Evolutionary conservation across 1,140 invertebrate species (phyloP).

Genomic region (Matsumurasca onukii): DNA sequence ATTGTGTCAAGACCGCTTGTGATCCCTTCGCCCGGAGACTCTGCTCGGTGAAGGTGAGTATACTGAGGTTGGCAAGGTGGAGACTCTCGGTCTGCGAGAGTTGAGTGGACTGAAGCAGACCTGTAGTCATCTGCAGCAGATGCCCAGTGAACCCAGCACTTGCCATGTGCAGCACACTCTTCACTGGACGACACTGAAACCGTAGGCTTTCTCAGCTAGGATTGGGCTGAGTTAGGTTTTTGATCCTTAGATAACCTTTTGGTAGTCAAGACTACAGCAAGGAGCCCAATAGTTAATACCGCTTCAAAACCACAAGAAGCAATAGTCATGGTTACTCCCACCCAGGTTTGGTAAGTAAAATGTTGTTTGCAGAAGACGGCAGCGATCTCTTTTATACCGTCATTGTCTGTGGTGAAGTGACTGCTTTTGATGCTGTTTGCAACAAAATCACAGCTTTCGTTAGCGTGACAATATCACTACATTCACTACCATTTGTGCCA

Average conservation of each 20-base stretch:
- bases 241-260: not conserved
- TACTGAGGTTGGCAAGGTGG: conserved; percentile 66
- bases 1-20: conserved; percentile 45
- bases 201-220: not conserved
- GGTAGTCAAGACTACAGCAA: not conserved
- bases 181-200: conserved; percentile 5
- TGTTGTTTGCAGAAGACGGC: too few species aligned
- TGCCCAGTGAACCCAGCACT: conserved; percentile 22
- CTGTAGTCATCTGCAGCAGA: conserved; percentile 46
- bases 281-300: not conserved
- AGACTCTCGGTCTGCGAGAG: conserved; percentile 61
- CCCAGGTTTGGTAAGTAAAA: not conserved
- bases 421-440: too few species aligned
- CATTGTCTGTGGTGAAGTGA: too few species aligned
- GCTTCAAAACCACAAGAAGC: not conserved
- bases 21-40: conserved; percentile 48
- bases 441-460: too few species aligned
- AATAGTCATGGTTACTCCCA: not conserved
- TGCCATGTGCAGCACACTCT: conserved; percentile 23
- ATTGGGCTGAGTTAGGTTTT: not conserved
- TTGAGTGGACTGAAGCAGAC: conserved; percentile 57
- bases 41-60: conserved; percentile 66
- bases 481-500: too few species aligned
- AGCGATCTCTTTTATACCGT: too few species aligned
- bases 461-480: too few species aligned